phyloP scores from a whole-genome alignment of 2,113 vertebrate genomes.

The Natator depressus region DNA sequence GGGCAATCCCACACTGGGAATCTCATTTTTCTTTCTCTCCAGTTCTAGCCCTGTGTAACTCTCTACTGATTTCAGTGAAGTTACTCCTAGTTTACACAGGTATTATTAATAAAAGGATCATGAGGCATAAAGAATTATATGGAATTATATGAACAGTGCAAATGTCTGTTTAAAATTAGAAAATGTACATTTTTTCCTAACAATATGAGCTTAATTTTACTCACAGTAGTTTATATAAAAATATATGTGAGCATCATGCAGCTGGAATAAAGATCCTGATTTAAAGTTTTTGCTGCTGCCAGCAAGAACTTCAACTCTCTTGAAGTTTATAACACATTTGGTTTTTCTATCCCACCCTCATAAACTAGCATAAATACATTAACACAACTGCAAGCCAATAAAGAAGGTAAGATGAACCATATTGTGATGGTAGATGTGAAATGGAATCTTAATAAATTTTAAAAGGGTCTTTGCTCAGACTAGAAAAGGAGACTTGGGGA shows the following conservation, averaged over 20 bases:
- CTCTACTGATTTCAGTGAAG: not conserved
- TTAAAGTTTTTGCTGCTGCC: not conserved
- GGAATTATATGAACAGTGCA: not conserved
- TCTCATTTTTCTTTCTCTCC: not conserved
- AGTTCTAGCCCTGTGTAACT: not conserved
- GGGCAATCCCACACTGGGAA: not conserved
- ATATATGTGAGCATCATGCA: not conserved
- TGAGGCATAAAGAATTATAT: not conserved
- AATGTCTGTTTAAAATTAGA: not conserved
- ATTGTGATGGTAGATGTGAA: not conserved
- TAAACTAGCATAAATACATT: not conserved
- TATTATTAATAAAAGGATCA: not conserved
- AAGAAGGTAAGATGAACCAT: not conserved
- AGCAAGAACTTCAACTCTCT: not conserved
- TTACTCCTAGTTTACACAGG: not conserved
- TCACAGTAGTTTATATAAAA: not conserved
- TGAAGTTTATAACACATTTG: not conserved
- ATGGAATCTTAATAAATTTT: not conserved
- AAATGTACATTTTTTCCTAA: not conserved
- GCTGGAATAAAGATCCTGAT: not conserved
- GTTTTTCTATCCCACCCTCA: not conserved
- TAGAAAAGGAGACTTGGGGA: not conserved
- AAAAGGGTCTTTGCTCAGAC: not conserved
- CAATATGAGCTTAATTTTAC: not conserved
- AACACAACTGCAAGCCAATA: not conserved